These are phyloP conservation scores for Ornithoptera alexandrae DNA, from an alignment of 2,888 invertebrate species.

Conservation along the genomic window DNA sequence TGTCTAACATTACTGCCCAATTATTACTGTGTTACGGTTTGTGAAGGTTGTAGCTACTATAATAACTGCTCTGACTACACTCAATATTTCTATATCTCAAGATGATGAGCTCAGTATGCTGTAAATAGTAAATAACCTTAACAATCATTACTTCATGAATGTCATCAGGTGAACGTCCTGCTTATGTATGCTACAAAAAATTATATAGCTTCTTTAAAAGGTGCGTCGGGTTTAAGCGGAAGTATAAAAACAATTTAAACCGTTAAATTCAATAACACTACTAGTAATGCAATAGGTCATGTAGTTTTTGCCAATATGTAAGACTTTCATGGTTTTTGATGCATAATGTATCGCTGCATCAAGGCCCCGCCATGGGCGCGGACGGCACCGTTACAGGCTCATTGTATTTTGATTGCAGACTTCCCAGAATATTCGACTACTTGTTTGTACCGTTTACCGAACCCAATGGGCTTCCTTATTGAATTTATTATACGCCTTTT, in stretches of 20 bases:
- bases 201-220: neutral
- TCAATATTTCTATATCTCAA: neutral
- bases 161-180: no score
- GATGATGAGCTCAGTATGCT: neutral
- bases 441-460: constrained; percentile 74
- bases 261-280: neutral
- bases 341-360: constrained; percentile 55
- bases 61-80: neutral
- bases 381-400: constrained; percentile 64
- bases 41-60: neutral
- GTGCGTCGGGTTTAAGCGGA: neutral
- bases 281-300: constrained; percentile 1
- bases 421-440: constrained; percentile 69
- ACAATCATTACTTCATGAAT: no score
- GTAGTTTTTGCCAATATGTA: constrained; percentile 28
- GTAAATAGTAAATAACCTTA: neutral
- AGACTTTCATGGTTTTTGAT: constrained; percentile 53
- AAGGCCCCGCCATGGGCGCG: constrained; percentile 45
- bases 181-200: no score
- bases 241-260: neutral
- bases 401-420: constrained; percentile 72
- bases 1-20: neutral
- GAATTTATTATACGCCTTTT: constrained; percentile 67
- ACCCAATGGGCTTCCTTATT: constrained; percentile 60
- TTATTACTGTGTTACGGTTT: neutral